phyloP scores from a whole-genome alignment of 2,888 invertebrate species.

The Epinotia ramella region DNA sequence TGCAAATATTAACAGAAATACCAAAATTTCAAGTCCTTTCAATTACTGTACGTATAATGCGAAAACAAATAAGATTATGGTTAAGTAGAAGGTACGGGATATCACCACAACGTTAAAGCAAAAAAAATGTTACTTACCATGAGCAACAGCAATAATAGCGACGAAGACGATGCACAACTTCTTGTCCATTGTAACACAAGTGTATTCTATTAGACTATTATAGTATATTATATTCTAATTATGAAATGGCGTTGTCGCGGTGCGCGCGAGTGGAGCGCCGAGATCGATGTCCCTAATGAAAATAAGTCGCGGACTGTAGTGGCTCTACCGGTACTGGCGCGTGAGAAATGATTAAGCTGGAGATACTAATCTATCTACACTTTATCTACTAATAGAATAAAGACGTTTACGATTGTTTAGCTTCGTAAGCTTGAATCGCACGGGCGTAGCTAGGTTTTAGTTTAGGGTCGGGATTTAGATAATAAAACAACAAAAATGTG shows the following conservation, averaged over 20 bases:
- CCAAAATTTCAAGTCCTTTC: not conserved
- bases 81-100: too few relatives aligned
- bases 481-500: too few relatives aligned
- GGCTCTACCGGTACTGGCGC: slow-evolving; percentile 71
- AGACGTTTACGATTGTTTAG: too few relatives aligned
- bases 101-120: not conserved
- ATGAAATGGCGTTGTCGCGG: slow-evolving; percentile 33
- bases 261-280: slow-evolving; percentile 40
- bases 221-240: slow-evolving; percentile 6
- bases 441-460: too few relatives aligned
- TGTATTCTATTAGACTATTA: not conserved
- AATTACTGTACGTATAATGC: too few relatives aligned
- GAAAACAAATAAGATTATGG: too few relatives aligned
- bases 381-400: not conserved
- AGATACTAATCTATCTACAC: slow-evolving; percentile 10
- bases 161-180: slow-evolving; percentile 42
- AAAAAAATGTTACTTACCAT: slow-evolving; percentile 34
- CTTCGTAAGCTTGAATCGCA: too few relatives aligned
- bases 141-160: slow-evolving; percentile 35
- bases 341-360: slow-evolving; percentile 52
- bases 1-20: not conserved
- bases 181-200: slow-evolving; percentile 34
- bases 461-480: too few relatives aligned
- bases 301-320: slow-evolving; percentile 61
- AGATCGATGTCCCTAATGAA: slow-evolving; percentile 60